Base-by-base conservation (phyloP, 64 coral and sea anemone species). In the Acropora tenuis region DNA sequence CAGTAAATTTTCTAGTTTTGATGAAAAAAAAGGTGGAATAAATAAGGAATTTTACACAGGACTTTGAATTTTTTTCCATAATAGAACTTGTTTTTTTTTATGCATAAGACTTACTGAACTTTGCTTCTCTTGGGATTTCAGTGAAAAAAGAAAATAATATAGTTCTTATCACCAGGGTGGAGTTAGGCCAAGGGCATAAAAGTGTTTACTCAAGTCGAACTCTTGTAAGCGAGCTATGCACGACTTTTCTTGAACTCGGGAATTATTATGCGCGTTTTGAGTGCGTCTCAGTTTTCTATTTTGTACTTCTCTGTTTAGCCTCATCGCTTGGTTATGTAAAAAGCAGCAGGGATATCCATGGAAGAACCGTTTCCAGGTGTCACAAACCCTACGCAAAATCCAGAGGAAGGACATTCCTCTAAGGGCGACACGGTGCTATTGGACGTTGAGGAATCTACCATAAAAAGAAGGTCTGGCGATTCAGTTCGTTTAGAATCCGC, bases 401-500 rank as follows among this genome's bases (percentile, higher is more conserved):
- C 48, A 43, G 63, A 85, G 82, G 82, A 85, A 85, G 9, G 6
- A 1, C 13, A 3, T 85, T 44, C 17, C 15, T 15, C 47, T 15
- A 50, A 72, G 41, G 45, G 65, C 41, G 75, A 55, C 52, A 55
- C 0, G 52, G 1, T 94, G n/a, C 78, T 63, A 10, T 84, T 78
- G 69, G 72, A 90, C 19, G 73, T 93, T 78, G 42, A n/a, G 12
- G 63, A 85, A 30, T 13, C 78, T 3, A 69, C 49, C 50, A 47
- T 4, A 45, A 77, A 46, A 7, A 84, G 87, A 78, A 78, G 11
- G 63, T 94, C 30, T 30, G 30, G 30, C 30, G 30, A 30, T 30
- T 30, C 92, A 13, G 91, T 63, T 16, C 73, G 69, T 47, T 58
- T 90, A 5, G 48, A 74, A 46, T 76, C 87, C n/a, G 69, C 52